A percentile compares a stretch with the other conserved stretches of the same genome.
Conservation (phyloP, 30 jellyfish, hydroid and myxozoan species). For the Aurelia aurita region DNA sequence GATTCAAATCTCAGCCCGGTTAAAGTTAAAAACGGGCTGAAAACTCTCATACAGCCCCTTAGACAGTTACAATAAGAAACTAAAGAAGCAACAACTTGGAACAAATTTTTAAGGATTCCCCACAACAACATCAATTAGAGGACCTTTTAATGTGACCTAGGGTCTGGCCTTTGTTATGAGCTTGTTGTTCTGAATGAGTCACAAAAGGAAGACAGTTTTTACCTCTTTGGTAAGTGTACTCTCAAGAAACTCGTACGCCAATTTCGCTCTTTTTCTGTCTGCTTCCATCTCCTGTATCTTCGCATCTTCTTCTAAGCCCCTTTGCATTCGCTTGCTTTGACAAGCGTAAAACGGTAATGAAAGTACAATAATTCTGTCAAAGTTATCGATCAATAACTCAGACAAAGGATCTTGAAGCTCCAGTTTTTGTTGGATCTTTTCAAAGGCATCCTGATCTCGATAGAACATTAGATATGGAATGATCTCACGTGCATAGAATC, state of each 20-base stretch:
- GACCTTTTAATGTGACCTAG: no score
- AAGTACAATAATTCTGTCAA: slow-evolving; percentile 49
- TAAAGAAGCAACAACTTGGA: no score
- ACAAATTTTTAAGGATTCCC: no score
- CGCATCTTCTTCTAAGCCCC: slow-evolving; percentile 23
- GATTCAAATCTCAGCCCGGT: no score
- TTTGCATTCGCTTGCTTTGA: slow-evolving; percentile 37
- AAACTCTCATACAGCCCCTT: no score
- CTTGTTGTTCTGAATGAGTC: no score
- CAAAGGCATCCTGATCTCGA: slow-evolving; percentile 57
- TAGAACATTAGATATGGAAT: slow-evolving; percentile 49
- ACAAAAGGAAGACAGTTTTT: no score
- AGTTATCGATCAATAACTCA: slow-evolving; percentile 45
- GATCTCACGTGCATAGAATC: slow-evolving; percentile 46
- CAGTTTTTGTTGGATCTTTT: slow-evolving; percentile 38
- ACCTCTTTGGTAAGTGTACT: slow-evolving; percentile 66
- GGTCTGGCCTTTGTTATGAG: no score
- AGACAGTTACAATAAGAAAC: no score
- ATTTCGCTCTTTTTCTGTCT: slow-evolving; percentile 39
- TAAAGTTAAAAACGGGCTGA: no score
- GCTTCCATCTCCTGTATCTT: slow-evolving; percentile 26
- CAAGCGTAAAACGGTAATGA: slow-evolving; percentile 61
- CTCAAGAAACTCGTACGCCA: slow-evolving; percentile 69
- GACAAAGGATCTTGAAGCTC: slow-evolving; percentile 54
- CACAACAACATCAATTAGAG: no score